phyloP scores from a whole-genome alignment of 2,797 vertebrate species.

The Pseudocheirus occidentalis region DNA sequence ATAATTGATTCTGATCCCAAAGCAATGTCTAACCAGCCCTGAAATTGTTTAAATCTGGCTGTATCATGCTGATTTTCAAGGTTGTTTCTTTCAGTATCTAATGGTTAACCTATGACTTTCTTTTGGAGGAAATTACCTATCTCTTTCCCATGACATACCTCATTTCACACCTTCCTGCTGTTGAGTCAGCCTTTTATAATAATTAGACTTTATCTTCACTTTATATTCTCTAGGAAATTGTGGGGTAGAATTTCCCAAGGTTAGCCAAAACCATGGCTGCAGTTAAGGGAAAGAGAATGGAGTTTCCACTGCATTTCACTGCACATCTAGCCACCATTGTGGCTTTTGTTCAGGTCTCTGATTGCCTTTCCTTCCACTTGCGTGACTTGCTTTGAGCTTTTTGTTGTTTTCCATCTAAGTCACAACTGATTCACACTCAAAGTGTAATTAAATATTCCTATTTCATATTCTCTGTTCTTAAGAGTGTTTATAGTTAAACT shows the following conservation, averaged over 20 bases:
- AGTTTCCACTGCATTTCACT: constrained; percentile 54
- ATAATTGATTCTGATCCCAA: neutral
- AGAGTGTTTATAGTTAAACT: constrained; percentile 34
- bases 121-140: neutral
- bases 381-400: constrained; percentile 48
- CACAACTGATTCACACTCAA: constrained; percentile 26
- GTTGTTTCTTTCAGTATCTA: neutral
- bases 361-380: constrained; percentile 60
- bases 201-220: neutral
- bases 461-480: constrained; percentile 48
- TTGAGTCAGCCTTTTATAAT: neutral
- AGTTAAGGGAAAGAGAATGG: constrained; percentile 62
- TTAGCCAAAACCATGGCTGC: constrained; percentile 28
- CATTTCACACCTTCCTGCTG: neutral
- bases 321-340: constrained; percentile 26
- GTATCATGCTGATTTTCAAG: neutral
- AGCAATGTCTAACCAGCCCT: neutral
- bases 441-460: neutral
- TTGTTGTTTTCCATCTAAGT: constrained; percentile 57
- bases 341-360: constrained; percentile 42
- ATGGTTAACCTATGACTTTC: neutral
- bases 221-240: constrained; percentile 63
- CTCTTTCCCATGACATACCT: neutral
- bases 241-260: constrained; percentile 26
- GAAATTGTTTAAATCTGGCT: neutral